These are phyloP conservation scores for Tetropium fuscum DNA, from an alignment of 2,888 invertebrate species.

Conservation along the genomic window DNA sequence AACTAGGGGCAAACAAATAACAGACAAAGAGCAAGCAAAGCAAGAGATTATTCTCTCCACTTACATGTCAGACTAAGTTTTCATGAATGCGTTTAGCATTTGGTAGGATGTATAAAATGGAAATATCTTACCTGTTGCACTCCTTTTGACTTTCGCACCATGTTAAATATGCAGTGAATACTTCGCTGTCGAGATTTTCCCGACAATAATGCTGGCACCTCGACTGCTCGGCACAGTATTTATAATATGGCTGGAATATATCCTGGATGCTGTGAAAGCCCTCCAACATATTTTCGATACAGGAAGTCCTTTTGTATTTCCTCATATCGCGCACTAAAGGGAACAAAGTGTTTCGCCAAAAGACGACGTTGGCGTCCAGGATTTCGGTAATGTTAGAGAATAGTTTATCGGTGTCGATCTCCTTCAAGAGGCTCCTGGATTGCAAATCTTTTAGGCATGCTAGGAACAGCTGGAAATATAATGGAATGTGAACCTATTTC, in stretches of 20 bases:
- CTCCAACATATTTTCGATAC: slow-evolving; percentile 79
- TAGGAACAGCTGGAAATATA: slow-evolving; percentile 76
- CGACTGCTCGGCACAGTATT: slow-evolving; percentile 89
- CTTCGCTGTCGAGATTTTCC: slow-evolving; percentile 81
- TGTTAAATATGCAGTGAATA: slow-evolving; percentile 89
- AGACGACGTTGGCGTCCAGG: slow-evolving; percentile 77
- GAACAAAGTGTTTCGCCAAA: slow-evolving; percentile 86
- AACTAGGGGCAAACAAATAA: too few species aligned
- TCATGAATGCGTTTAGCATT: too few species aligned
- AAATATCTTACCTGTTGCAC: slow-evolving; percentile 75
- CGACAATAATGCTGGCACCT: slow-evolving; percentile 90
- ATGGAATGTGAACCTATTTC: neutral
- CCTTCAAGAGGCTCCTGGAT: slow-evolving; percentile 80
- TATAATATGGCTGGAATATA: slow-evolving; percentile 87
- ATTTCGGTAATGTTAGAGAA: slow-evolving; percentile 88
- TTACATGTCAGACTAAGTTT: too few species aligned
- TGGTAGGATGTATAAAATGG: too few species aligned
- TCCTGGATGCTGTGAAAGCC: slow-evolving; percentile 86
- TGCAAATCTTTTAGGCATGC: slow-evolving; percentile 87
- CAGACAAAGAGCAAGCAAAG: too few species aligned
- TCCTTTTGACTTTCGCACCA: slow-evolving; percentile 96
- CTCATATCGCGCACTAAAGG: slow-evolving; percentile 80
- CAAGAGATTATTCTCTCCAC: too few species aligned
- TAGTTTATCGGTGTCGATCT: slow-evolving; percentile 84
- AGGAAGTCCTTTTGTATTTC: slow-evolving; percentile 71